A percentile compares a stretch with the other conserved stretches of the same genome.
Evolutionary conservation across 2,888 invertebrate genomes (phyloP).

Genomic region (Aleiodes testaceus): DNA sequence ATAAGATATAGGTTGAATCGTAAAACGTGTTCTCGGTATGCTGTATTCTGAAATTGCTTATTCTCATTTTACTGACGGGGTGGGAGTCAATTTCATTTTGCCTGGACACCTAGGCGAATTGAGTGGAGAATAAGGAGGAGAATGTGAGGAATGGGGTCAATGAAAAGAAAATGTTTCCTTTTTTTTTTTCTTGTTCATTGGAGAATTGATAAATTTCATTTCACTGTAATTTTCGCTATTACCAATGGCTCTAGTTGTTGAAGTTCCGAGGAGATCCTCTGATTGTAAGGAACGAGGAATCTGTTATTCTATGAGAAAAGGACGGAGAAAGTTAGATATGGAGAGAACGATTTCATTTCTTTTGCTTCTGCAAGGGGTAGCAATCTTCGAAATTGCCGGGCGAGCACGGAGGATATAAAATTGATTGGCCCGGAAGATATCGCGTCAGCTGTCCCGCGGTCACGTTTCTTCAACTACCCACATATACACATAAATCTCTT

Average conservation of each 20-base stretch:
- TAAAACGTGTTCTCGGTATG: slow-evolving; percentile 34
- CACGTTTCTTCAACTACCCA: slow-evolving; percentile 51
- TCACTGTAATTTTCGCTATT: slow-evolving; percentile 3
- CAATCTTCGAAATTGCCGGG: slow-evolving; percentile 63
- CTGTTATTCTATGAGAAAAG: slow-evolving; percentile 30
- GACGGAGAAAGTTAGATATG: slow-evolving; percentile 31
- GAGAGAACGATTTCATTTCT: slow-evolving; percentile 21
- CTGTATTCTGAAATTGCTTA: slow-evolving; percentile 13
- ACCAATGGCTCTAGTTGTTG: neutral
- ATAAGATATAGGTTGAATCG: slow-evolving; percentile 58
- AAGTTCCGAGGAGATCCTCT: neutral
- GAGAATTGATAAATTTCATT: slow-evolving; percentile 11
- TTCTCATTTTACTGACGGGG: slow-evolving; percentile 1
- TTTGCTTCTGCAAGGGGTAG: slow-evolving; percentile 45
- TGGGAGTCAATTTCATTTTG: slow-evolving; percentile 1
- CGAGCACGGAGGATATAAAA: slow-evolving; percentile 57
- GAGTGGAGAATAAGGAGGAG: neutral
- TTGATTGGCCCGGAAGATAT: slow-evolving; percentile 59
- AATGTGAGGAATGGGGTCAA: neutral
- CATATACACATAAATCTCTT: slow-evolving; percentile 36
- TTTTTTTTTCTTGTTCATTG: neutral
- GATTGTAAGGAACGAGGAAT: slow-evolving; percentile 18
- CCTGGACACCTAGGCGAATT: neutral
- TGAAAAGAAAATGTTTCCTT: neutral
- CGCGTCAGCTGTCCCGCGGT: slow-evolving; percentile 57